Base-by-base conservation (phyloP, 2,888 invertebrate genomes). In the Macroteleia sp. region DNA sequence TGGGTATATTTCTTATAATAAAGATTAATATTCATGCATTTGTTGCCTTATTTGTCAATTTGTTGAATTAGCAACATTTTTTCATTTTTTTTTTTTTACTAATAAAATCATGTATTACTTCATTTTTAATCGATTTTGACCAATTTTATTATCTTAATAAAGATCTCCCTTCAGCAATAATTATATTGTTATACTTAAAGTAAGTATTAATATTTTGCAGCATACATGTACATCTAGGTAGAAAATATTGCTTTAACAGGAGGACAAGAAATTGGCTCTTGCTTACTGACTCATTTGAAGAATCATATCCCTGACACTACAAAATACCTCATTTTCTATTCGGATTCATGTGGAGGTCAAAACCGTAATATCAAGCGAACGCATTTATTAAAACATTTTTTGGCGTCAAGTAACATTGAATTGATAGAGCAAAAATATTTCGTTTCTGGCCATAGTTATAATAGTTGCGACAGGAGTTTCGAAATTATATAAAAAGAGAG, bases 301-400 rank as follows among this genome's bases (percentile, higher is more conserved):
- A 14, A 66, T 1, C 32, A 75, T 32, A 2, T 67, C 3, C 59
- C 48, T 6, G 32, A 46, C 9, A 12, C 46, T 1, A 20, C 22
- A 0, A 56, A 69, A 16, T 59, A 46, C 19, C 3, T 77, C 0
- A 77, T 67, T 19, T 30, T 81, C 19, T 87, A 83, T 79, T 83
- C 83, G 50, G 86, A 86, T 79, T 78, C 78, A 32, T 86, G 48
- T 30, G 17, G 30, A 1, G 17, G 34, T n/a, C 52, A 52, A 36
- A 52, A 52, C 12, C 4, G 52, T 12, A 52, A 52, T 12, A 28
- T 34, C 1, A 52, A 22, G n/a, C 6, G 34, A 8, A 52, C 52
- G 8, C 10, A 20, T 6, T 14, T 59, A 16, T 5, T 59, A 2
- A 46, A 59, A 14, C 32, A 59, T 46, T 22, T 59, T 46, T 6